Percentiles rank a stretch among this genome's conserved stretches.
Evolutionary conservation across 2,888 invertebrate genomes (phyloP).

Genomic region (Aradus depressus): DNA sequence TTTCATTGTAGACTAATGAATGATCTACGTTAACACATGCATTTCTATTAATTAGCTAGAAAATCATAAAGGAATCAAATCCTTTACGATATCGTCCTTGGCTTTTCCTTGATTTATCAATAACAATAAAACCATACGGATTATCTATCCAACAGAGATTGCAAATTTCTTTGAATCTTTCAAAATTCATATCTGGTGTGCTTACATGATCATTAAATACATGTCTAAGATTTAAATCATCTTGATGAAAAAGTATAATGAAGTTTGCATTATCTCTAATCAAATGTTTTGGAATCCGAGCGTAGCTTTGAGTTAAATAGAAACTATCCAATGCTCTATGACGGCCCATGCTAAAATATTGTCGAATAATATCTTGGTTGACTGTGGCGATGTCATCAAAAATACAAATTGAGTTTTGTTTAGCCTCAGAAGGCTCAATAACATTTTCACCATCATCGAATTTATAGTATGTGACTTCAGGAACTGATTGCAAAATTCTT

Average conservation of each 20-base stretch:
- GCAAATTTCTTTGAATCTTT: slow-evolving; percentile 7
- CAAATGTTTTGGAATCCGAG: slow-evolving; percentile 23
- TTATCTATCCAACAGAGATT: slow-evolving; percentile 7
- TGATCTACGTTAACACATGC: too few relatives aligned
- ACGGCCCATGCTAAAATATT: slow-evolving; percentile 34
- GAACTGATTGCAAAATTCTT: slow-evolving; percentile 27
- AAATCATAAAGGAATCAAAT: slow-evolving; percentile 11
- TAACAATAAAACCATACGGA: slow-evolving; percentile 8
- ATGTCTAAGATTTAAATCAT: slow-evolving; percentile 8
- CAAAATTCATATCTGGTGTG: slow-evolving; percentile 12
- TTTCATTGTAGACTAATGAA: too few relatives aligned
- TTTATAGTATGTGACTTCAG: slow-evolving; percentile 29
- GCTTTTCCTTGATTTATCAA: slow-evolving; percentile 7
- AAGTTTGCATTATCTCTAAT: slow-evolving; percentile 10
- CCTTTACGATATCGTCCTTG: slow-evolving; percentile 9
- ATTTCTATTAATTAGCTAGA: too few relatives aligned
- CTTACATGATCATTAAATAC: slow-evolving; percentile 9
- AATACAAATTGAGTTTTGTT: too few relatives aligned
- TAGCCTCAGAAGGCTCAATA: slow-evolving; percentile 29
- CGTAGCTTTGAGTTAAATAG: slow-evolving; percentile 35
- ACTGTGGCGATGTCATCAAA: too few relatives aligned
- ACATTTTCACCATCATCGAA: slow-evolving; percentile 29
- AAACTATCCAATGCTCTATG: slow-evolving; percentile 35
- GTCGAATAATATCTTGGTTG: slow-evolving; percentile 31
- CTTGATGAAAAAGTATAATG: slow-evolving; percentile 1